Evolutionary conservation across 2,888 invertebrate species (phyloP).

Genomic region (Drosophila koepferae): DNA sequence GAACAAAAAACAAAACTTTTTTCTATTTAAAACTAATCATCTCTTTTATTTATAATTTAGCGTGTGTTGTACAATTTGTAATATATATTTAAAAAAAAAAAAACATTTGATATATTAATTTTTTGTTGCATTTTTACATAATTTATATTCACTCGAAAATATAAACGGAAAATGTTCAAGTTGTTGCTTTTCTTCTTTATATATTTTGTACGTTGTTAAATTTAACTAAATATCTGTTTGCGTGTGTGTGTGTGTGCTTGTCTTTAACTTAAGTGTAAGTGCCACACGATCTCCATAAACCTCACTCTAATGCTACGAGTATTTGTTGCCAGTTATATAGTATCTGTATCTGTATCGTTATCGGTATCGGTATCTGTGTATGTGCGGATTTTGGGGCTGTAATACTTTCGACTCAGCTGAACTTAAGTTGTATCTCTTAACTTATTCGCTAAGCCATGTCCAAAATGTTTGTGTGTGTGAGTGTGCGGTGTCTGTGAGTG

Average conservation of each 20-base stretch:
- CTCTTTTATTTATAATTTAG: constrained; percentile 61
- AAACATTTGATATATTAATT: constrained; percentile 18
- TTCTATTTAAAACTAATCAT: constrained; percentile 73
- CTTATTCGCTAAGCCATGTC: constrained; percentile 55
- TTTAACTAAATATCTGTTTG: constrained; percentile 42
- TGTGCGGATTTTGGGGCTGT: constrained; percentile 42
- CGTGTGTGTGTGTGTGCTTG: constrained; percentile 18
- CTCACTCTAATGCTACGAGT: constrained; percentile 67
- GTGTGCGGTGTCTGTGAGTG: constrained; percentile 16
- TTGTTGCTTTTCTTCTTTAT: not conserved
- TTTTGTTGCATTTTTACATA: constrained; percentile 58
- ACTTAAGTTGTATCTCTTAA: constrained; percentile 33
- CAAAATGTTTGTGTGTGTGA: constrained; percentile 5
- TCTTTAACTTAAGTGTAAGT: constrained; percentile 52
- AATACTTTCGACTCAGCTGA: constrained; percentile 65
- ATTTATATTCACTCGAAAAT: constrained; percentile 70
- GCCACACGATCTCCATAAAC: constrained; percentile 30
- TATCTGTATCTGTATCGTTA: constrained; percentile 27
- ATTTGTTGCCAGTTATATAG: constrained; percentile 54
- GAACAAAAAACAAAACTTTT: not conserved
- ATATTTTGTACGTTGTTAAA: constrained; percentile 35
- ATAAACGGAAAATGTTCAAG: constrained; percentile 65
- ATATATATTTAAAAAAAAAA: constrained; percentile 22
- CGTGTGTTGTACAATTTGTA: constrained; percentile 54
- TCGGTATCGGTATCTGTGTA: constrained; percentile 15